Conservation (phyloP, 2,888 invertebrate species). For the Cinara cedri region DNA sequence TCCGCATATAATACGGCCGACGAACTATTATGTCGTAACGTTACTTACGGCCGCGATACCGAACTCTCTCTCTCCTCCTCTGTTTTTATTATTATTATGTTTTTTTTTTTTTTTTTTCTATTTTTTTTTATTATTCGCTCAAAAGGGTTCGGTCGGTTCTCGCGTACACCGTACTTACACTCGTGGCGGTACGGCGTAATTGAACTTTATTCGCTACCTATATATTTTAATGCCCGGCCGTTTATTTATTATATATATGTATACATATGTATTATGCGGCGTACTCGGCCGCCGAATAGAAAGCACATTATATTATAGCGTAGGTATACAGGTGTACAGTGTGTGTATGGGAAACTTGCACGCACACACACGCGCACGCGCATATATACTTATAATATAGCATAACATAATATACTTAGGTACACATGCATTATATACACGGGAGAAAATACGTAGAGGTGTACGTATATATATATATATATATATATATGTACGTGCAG, state of each 20-base stretch:
- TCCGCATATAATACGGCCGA: too few species aligned
- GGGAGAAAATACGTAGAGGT: too few species aligned
- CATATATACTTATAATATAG: too few species aligned
- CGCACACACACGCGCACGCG: too few species aligned
- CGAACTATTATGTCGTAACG: too few species aligned
- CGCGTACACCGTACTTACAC: too few species aligned
- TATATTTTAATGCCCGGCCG: constrained; percentile 30
- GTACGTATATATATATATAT: not conserved
- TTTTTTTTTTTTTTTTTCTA: not conserved
- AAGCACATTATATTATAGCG: not conserved
- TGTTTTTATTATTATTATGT: too few species aligned
- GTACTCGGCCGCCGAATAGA: constrained; percentile 20
- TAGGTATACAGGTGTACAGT: not conserved
- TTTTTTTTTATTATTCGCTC: constrained; percentile 22
- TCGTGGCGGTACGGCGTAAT: not conserved
- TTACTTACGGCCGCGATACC: not conserved
- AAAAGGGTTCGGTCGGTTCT: not conserved
- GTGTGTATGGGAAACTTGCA: constrained; percentile 20
- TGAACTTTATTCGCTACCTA: constrained; percentile 30
- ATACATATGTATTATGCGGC: too few species aligned
- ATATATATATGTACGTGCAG: not conserved
- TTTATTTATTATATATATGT: constrained; percentile 28
- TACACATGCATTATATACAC: too few species aligned
- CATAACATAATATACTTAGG: too few species aligned
- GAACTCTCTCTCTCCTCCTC: not conserved